Evolutionary conservation across 2,113 vertebrate species (phyloP), one percentile per base, ranked within the genome.

Genomic region (Ceyx cyanopectus): DNA sequence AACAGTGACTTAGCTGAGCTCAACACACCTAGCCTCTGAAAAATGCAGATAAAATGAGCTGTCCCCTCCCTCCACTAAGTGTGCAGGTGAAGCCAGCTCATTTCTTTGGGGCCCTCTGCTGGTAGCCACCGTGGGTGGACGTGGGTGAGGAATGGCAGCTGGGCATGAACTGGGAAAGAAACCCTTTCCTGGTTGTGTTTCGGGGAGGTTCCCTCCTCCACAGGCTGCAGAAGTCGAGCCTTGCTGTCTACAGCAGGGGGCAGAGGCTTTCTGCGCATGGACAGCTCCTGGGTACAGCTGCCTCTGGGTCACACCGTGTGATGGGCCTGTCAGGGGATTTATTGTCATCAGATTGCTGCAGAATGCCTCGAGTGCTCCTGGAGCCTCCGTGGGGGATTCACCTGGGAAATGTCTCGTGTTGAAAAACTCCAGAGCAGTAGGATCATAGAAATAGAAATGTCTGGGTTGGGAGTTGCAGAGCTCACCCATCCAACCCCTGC

Each of bases 161-260:
- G 19, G 17, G 51, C 5, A 12, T 45, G 72, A 40, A 26, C 18
- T 23, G 45, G 61, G 20, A 7, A 30, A 23, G 5, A 34, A 87
- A 45, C 50, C 46, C 43, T 46, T 85, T 15, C 30, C 43, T 2
- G 2, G 6, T 65, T 30, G 9, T 62, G 0, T 37, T 43, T 77
- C 58, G n/a, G 22, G 45, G 77, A 46, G 34, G 10, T 67, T 77
- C 9, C 10, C 26, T n/a, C 20, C 10, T 24, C 14, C 50, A 0
- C 32, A 5, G 27, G 34, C 11, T 29, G 3, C 7, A 19, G n/a
- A n/a, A 61, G 54, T 16, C 17, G 30, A 65, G 32, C 6, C 34
- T 79, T 26, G 18, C 40, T 74, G 4, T 37, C 10, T n/a, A 72
- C 96, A 8, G 92, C 93, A 97, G 96, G 57, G 88, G 95, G 90